Evolutionary conservation across 2,797 vertebrate genomes (phyloP).

Genomic region (Ibycter americanus): DNA sequence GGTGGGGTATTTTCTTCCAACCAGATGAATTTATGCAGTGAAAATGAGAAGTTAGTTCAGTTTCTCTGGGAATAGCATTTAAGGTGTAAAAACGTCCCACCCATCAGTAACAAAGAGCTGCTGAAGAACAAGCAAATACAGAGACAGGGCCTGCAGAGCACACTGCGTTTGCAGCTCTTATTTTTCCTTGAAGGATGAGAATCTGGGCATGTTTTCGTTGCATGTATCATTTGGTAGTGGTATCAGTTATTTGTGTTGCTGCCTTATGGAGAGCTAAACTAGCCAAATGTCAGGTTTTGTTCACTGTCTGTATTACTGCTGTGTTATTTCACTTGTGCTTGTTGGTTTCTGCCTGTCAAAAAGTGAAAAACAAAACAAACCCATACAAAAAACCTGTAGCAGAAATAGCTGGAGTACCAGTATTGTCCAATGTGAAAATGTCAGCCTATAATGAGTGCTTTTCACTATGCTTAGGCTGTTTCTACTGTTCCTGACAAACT

Average conservation of each 20-base stretch:
- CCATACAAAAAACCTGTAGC: not conserved
- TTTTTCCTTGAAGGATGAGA: not conserved
- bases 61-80: constrained; percentile 66
- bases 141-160: not conserved
- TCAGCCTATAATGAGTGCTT: not conserved
- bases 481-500: not conserved
- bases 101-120: not conserved
- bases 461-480: not conserved
- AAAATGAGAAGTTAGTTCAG: constrained; percentile 1
- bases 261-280: not conserved
- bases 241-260: not conserved
- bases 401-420: not conserved
- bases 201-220: not conserved
- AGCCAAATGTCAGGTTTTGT: not conserved
- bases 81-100: constrained; percentile 40
- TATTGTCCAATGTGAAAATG: not conserved
- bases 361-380: not conserved
- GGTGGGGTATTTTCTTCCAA: constrained; percentile 52
- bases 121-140: not conserved
- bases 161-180: not conserved
- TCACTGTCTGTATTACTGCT: not conserved
- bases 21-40: constrained; percentile 22
- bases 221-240: rapidly evolving
- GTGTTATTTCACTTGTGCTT: constrained; percentile 9
- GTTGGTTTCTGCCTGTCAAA: not conserved